Conservation (phyloP, 2,888 invertebrate species). For the Drosophila colorata region DNA sequence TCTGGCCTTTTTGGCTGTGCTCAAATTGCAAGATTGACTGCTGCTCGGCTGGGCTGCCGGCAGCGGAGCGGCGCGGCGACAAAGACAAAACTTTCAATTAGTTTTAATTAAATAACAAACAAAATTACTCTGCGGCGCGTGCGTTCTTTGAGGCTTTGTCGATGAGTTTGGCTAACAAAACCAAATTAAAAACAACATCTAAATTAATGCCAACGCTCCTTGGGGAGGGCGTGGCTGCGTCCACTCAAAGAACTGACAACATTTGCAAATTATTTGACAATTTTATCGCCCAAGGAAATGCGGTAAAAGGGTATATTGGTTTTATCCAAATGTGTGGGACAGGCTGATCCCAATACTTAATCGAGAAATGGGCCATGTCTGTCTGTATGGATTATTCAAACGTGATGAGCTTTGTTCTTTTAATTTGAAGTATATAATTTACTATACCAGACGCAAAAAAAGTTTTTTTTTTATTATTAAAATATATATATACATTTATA, state of each 20-base stretch:
- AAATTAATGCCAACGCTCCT: slow-evolving; percentile 58
- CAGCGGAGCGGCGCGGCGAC: slow-evolving; percentile 1
- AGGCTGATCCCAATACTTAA: too few relatives aligned
- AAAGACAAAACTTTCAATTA: slow-evolving; percentile 67
- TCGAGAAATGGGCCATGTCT: too few relatives aligned
- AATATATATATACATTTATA: too few relatives aligned
- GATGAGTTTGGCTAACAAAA: slow-evolving; percentile 64
- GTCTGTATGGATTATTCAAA: too few relatives aligned
- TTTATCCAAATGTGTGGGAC: too few relatives aligned
- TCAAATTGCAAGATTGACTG: slow-evolving; percentile 71
- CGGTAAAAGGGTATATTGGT: background rate
- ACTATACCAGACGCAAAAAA: too few relatives aligned
- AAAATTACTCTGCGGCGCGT: slow-evolving; percentile 41
- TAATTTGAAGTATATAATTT: too few relatives aligned
- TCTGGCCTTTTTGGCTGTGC: slow-evolving; percentile 36
- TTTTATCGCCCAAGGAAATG: slow-evolving; percentile 25
- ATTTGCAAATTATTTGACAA: slow-evolving; percentile 59
- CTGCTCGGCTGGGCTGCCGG: slow-evolving; percentile 32
- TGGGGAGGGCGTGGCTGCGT: slow-evolving; percentile 19
- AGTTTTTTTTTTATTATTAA: too few relatives aligned
- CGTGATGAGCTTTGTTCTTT: too few relatives aligned
- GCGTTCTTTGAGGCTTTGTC: slow-evolving; percentile 62
- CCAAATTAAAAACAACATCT: slow-evolving; percentile 65
- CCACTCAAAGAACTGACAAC: slow-evolving; percentile 52
- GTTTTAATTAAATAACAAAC: slow-evolving; percentile 77